phyloP scores from a whole-genome alignment of 2,113 vertebrate species.

The Grammomys surdaster region DNA sequence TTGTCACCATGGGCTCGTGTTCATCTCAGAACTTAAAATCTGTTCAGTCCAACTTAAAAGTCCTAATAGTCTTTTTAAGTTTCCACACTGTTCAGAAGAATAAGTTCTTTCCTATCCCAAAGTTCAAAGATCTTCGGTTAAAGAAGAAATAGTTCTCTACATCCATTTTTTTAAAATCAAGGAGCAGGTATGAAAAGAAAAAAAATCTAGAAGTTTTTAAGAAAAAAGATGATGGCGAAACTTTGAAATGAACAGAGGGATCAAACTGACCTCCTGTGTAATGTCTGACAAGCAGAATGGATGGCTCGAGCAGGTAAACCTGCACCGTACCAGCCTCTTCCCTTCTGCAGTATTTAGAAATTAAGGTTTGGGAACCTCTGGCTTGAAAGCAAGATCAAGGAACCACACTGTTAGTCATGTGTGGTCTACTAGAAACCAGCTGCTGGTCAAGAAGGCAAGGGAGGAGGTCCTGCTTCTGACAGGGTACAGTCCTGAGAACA shows the following conservation, averaged over 20 bases:
- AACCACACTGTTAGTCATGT: neutral
- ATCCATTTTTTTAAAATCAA: neutral
- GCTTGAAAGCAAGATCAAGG: neutral
- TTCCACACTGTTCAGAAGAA: neutral
- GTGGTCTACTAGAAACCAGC: neutral
- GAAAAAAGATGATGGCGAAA: neutral
- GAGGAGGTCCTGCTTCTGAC: neutral
- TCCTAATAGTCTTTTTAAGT: neutral
- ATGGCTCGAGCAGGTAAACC: neutral
- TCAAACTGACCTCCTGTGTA: neutral
- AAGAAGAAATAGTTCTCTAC: neutral
- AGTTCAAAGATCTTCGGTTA: neutral
- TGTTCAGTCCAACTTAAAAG: neutral
- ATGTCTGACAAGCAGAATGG: neutral
- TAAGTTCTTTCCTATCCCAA: neutral
- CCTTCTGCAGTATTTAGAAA: neutral
- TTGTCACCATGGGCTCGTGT: neutral
- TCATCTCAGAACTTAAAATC: neutral
- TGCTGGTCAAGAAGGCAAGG: too few species aligned
- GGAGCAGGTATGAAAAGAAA: neutral
- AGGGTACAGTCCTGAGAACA: too few species aligned
- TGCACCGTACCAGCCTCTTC: rapidly evolving
- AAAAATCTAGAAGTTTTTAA: neutral
- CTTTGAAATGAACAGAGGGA: neutral
- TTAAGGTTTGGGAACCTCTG: neutral